Evolutionary conservation across 2,888 invertebrate genomes (phyloP), one percentile per base, ranked within the genome.

Genomic region (Iselma pallidipennis): DNA sequence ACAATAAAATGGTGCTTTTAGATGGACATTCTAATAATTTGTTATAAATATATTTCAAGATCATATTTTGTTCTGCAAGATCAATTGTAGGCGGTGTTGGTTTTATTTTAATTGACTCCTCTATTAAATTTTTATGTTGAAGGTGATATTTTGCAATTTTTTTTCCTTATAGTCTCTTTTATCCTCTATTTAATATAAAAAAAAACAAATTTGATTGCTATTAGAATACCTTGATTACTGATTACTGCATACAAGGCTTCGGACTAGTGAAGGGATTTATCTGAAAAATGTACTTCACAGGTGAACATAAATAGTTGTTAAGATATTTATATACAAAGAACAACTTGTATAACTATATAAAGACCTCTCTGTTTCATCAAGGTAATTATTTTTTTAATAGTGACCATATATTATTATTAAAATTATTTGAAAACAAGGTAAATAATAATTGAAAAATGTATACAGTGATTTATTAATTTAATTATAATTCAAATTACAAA

Each of bases 311-410:
- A 50, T 60, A 60, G 60, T 60, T 51, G 54, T 42, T 6, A 7
- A 2, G 19, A 12, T 45, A 21, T 45, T 21, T 21, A 45, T 49
- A 55, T 57, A 61, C 52, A 64, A 61, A 64, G 64, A 64, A 61
- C 66, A 69, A 61, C 64, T 65, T 67, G 66, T 66, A 59, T 57
- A 61, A 63, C 67, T 71, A 71, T 71, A 72, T 71, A 71, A 45
- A 71, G 73, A 71, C 70, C 71, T 71, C 68, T 70, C 70, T 66
- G 68, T 71, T 71, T 71, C 69, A 73, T 69, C 74, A 72, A 74
- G 73, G 73, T 66, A 73, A 72, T 73, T 74, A 74, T 69, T 72
- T n/a, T n/a, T 72, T 67, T 66, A 68, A 67, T 67, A 63, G 70
- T 72, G 68, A 68, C 65, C 69, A 68, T 70, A 66, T 63, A 69